phyloP scores from a whole-genome alignment of 23 tunicate genomes.

The Styela clava region DNA sequence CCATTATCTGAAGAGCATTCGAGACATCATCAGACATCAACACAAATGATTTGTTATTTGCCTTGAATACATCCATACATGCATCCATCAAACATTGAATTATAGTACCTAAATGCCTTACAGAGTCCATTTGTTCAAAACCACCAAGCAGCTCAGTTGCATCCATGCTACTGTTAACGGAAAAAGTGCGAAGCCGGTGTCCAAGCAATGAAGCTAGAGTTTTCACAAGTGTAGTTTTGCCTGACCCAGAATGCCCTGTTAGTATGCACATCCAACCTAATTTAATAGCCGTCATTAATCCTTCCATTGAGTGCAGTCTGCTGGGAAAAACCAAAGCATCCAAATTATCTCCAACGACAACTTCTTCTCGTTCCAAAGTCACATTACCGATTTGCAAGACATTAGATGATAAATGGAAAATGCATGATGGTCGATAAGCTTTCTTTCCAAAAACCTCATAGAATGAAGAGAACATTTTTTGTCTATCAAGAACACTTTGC shows the following conservation, averaged over 20 bases:
- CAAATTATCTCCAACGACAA: background rate
- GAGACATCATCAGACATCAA: background rate
- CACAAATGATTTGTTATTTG: background rate
- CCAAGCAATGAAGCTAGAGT: conserved; percentile 66
- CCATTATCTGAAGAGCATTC: background rate
- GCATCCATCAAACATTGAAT: background rate
- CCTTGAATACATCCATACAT: background rate
- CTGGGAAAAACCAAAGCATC: conserved; percentile 33
- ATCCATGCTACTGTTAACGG: conserved; percentile 86
- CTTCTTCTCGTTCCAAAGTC: conserved; percentile 20
- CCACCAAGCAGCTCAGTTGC: conserved; percentile 92
- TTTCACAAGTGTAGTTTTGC: conserved; percentile 55
- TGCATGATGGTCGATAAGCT: conserved; percentile 50
- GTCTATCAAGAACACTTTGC: conserved; percentile 48
- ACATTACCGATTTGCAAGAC: conserved; percentile 56
- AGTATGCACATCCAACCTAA: conserved; percentile 88
- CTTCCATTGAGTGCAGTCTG: conserved; percentile 58
- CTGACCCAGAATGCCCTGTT: conserved; percentile 53
- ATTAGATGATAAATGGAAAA: conserved; percentile 35
- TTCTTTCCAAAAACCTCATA: conserved; percentile 20
- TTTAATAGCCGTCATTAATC: conserved; percentile 32
- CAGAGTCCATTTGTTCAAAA: conserved; percentile 25
- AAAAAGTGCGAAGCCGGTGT: conserved; percentile 44
- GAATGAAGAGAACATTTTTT: conserved; percentile 46
- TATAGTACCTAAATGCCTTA: background rate